Conservation (phyloP, 2,113 vertebrate genomes). For the Furnarius figulus region DNA sequence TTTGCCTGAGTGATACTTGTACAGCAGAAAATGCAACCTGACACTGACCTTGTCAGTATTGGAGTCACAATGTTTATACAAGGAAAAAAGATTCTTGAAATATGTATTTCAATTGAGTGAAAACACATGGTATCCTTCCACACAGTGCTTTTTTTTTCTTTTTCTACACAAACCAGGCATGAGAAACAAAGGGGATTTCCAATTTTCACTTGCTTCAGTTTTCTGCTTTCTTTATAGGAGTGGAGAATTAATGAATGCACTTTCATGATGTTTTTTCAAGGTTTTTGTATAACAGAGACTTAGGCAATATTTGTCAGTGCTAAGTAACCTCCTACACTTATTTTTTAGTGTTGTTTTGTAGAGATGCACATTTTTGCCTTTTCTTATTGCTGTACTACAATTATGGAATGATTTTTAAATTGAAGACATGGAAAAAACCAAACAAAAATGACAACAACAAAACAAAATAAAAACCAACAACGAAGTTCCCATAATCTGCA, state of each 20-base stretch:
- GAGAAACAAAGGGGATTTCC: background rate
- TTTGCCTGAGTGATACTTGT: constrained; percentile 58
- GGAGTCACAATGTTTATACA: background rate
- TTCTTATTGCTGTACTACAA: background rate
- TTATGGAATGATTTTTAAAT: background rate
- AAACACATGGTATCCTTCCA: background rate
- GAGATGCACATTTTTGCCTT: background rate
- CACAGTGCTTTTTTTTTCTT: background rate
- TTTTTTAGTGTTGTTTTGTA: background rate
- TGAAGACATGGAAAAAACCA: background rate
- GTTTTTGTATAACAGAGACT: background rate
- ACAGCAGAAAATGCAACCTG: constrained; percentile 64
- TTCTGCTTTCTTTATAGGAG: background rate
- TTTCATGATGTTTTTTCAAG: background rate
- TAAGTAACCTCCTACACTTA: background rate
- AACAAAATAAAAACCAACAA: background rate
- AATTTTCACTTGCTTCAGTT: background rate
- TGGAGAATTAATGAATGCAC: background rate
- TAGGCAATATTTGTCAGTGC: background rate
- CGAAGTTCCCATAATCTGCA: background rate
- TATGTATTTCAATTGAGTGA: constrained; percentile 11
- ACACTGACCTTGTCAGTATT: constrained; percentile 54
- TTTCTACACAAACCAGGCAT: background rate
- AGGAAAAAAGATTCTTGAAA: constrained; percentile 31
- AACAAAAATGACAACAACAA: background rate